phyloP scores from a whole-genome alignment of 2,113 vertebrate genomes.

The Cynoglossus semilaevis region DNA sequence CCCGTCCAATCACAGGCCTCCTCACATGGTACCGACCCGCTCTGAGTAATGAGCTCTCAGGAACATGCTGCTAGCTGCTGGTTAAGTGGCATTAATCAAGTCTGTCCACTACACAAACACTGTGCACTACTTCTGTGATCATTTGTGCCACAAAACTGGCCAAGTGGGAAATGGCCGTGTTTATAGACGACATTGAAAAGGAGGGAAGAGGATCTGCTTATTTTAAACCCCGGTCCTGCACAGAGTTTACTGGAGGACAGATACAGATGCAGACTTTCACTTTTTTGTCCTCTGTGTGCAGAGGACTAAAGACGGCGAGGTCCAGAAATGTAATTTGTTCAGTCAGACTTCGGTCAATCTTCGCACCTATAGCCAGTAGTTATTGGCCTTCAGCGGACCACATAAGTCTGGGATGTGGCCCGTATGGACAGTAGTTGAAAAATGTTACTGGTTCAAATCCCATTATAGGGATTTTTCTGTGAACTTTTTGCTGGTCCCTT shows the following conservation, averaged over 20 bases:
- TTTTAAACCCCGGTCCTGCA: background rate
- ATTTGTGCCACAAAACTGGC: slow-evolving; percentile 6
- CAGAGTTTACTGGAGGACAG: slow-evolving; percentile 17
- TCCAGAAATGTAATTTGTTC: too few relatives aligned
- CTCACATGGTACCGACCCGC: background rate
- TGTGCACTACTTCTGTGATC: slow-evolving; percentile 24
- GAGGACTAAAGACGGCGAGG: too few relatives aligned
- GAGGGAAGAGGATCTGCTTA: slow-evolving; percentile 8
- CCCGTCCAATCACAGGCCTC: slow-evolving; percentile 24
- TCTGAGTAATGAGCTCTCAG: slow-evolving; percentile 43
- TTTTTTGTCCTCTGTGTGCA: slow-evolving; percentile 1
- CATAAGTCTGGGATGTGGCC: too few relatives aligned
- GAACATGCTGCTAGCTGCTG: slow-evolving; percentile 4
- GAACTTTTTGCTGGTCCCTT: too few relatives aligned
- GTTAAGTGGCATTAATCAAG: slow-evolving; percentile 52
- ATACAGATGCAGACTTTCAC: background rate
- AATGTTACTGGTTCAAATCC: too few relatives aligned
- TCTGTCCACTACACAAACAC: slow-evolving; percentile 27
- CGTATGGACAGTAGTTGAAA: too few relatives aligned
- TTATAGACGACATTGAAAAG: slow-evolving; percentile 10
- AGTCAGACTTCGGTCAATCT: too few relatives aligned
- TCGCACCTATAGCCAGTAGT: too few relatives aligned
- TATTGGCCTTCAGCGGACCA: too few relatives aligned
- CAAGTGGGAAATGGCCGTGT: slow-evolving; percentile 35
- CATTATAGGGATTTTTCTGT: too few relatives aligned